A percentile compares a stretch with the other conserved stretches of the same genome.
Evolutionary conservation across 35 echinoderm and acorn worm species (phyloP).

Genomic region (Patiria miniata): DNA sequence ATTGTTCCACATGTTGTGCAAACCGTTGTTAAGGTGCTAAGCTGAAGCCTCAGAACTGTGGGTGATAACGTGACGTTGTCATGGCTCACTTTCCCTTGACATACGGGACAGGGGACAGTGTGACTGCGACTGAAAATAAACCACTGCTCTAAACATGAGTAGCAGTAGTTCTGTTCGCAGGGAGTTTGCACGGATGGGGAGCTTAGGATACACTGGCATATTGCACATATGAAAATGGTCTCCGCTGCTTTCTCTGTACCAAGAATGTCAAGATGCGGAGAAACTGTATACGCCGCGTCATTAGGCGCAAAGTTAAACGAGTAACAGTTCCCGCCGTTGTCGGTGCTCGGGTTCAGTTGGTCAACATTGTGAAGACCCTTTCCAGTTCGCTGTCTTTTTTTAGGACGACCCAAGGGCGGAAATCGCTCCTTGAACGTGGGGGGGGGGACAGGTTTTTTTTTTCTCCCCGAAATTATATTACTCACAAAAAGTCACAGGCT

Average conservation of each 20-base stretch:
- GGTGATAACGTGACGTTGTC: not conserved
- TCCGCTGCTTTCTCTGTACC: not conserved
- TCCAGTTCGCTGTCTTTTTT: not conserved
- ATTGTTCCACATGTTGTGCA: not conserved
- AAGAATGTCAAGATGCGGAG: not conserved
- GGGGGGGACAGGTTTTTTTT: too few relatives aligned
- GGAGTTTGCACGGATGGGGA: not conserved
- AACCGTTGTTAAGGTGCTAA: not conserved
- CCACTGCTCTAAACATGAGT: not conserved
- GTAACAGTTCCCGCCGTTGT: not conserved
- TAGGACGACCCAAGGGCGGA: too few relatives aligned
- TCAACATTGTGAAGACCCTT: not conserved
- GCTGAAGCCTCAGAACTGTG: not conserved
- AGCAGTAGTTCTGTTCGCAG: conserved; percentile 1
- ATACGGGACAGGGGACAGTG: not conserved
- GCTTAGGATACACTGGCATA: not conserved
- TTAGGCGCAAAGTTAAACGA: not conserved
- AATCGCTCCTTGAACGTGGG: too few relatives aligned
- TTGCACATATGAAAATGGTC: not conserved
- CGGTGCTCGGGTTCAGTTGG: not conserved
- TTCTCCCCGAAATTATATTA: too few relatives aligned
- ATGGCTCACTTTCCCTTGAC: not conserved
- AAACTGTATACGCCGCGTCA: not conserved
- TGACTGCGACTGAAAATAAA: not conserved
- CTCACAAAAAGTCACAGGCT: too few relatives aligned